Conservation (phyloP, 2,113 vertebrate species). For the Aplodontia rufa region DNA sequence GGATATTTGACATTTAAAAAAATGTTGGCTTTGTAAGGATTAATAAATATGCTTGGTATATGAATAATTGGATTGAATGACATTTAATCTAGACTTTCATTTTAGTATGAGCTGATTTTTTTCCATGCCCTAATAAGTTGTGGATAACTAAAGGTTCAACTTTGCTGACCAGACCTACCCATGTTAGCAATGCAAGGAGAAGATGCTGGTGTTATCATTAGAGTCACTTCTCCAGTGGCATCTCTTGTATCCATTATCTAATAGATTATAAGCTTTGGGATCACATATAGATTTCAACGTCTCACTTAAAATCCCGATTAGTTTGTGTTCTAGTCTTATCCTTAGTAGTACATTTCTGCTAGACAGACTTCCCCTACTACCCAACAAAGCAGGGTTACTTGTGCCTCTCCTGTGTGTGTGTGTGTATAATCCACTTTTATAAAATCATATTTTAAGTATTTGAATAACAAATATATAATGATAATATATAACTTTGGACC, state of each 20-base stretch:
- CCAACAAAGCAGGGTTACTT: neutral
- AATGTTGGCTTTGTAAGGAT: neutral
- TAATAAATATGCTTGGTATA: neutral
- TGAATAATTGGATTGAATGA: neutral
- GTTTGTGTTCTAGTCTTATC: neutral
- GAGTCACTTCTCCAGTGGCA: neutral
- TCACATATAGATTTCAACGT: neutral
- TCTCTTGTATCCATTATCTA: too few species aligned
- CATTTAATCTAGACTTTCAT: neutral
- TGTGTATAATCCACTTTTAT: neutral
- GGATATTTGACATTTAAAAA: neutral
- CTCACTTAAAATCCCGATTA: neutral
- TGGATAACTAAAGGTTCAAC: neutral
- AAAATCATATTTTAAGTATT: neutral
- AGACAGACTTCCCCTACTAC: neutral
- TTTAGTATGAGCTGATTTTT: neutral
- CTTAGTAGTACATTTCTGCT: neutral
- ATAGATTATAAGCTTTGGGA: neutral
- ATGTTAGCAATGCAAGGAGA: neutral
- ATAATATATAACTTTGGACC: neutral
- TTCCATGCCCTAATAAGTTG: neutral
- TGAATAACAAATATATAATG: neutral
- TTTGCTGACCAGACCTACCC: neutral
- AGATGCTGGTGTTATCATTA: neutral
- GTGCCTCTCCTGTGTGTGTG: neutral